phyloP scores from a whole-genome alignment of 1,140 invertebrate genomes.

The Papilio xuthus region DNA sequence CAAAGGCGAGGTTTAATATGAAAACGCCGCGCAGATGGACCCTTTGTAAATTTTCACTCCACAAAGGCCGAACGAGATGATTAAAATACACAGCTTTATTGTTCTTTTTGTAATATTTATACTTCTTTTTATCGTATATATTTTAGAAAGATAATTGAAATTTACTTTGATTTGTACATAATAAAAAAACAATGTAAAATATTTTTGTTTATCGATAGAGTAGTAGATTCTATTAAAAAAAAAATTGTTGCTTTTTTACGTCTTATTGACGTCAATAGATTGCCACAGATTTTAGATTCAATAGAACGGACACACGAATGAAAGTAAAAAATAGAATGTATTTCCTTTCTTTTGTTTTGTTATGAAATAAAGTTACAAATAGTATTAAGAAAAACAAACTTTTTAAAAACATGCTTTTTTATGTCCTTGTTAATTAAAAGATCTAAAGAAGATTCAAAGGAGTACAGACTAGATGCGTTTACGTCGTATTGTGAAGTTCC shows the following conservation, averaged over 20 bases:
- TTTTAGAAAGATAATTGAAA: neutral
- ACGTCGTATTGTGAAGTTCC: too few species aligned
- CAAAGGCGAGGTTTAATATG: slow-evolving; percentile 6
- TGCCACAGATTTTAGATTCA: too few species aligned
- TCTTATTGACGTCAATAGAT: too few species aligned
- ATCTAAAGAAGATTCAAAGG: too few species aligned
- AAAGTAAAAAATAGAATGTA: neutral
- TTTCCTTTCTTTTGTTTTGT: neutral
- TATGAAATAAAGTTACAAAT: neutral
- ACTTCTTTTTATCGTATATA: neutral
- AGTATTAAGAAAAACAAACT: neutral
- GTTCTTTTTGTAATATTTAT: slow-evolving; percentile 1
- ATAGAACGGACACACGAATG: too few species aligned
- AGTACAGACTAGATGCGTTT: too few species aligned
- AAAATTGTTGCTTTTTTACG: too few species aligned
- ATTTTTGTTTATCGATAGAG: too few species aligned
- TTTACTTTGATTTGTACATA: neutral
- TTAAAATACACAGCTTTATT: slow-evolving; percentile 22
- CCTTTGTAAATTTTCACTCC: slow-evolving; percentile 9
- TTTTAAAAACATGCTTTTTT: neutral
- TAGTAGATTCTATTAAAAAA: too few species aligned
- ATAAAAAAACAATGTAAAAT: neutral
- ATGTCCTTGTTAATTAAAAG: too few species aligned
- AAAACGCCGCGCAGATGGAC: slow-evolving; percentile 17
- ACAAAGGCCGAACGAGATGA: slow-evolving; percentile 19